These are phyloP conservation scores for Eptesicus fuscus DNA, from an alignment of 2,113 vertebrate genomes.

Conservation along the genomic window DNA sequence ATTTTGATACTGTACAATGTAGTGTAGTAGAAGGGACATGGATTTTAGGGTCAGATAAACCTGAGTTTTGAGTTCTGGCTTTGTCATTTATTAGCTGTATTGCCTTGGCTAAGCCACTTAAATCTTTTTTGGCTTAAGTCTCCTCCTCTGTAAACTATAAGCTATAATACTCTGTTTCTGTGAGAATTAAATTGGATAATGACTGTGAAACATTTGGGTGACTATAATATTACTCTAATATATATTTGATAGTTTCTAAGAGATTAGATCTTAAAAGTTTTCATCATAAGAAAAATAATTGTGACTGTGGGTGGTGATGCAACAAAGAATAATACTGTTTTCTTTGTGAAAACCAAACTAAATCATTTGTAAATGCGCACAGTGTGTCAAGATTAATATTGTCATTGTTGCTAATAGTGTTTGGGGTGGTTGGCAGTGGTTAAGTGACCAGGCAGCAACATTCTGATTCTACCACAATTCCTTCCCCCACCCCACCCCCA, in stretches of 20 bases:
- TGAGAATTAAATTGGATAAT: not conserved
- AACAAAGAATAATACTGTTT: not conserved
- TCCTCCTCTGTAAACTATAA: not conserved
- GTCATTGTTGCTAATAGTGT: not conserved
- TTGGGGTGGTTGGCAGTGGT: not conserved
- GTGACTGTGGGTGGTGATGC: not conserved
- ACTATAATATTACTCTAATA: not conserved
- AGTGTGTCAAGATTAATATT: not conserved
- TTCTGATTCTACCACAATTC: not conserved
- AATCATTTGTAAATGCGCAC: not conserved
- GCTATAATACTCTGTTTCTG: not conserved
- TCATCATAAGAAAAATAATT: not conserved
- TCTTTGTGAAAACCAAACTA: not conserved
- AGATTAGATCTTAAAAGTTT: not conserved
- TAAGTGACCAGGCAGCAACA: not conserved
- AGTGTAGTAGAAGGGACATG: not conserved
- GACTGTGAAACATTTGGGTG: not conserved
- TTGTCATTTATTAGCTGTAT: not conserved
- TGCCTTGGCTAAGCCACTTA: not conserved
- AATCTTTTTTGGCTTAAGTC: not conserved
- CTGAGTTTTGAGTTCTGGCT: not conserved
- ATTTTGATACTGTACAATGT: not conserved
- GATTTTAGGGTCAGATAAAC: conserved; percentile 22
- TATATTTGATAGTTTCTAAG: not conserved
- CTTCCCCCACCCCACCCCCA: not conserved